Base-by-base conservation (phyloP, 2,888 invertebrate species). In the Pasiphila rectangulata region DNA sequence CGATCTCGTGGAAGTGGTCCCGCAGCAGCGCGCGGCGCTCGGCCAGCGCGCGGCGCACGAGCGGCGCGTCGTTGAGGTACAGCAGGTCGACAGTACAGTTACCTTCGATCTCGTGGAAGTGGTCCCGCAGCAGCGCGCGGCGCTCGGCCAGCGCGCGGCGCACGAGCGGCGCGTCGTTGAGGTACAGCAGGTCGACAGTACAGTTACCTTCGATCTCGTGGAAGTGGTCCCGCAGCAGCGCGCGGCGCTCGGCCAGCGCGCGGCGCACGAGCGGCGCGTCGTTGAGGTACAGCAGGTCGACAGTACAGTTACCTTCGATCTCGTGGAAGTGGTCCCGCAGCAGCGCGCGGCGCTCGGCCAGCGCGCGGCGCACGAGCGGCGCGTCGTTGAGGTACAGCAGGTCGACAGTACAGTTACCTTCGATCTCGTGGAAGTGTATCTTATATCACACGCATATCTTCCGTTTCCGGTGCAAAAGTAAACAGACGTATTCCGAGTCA, bases 251-350 rank as follows among this genome's bases (percentile, higher is more conserved):
- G 0, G 87, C 75, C 52, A 99, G 93, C 3, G 97, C 93, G 53
- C 93, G 87, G 36, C 92, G 90, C 0, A 98, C 96, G 17, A 99
- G 88, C 1, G 98, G 85, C 63, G 92, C 87, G 0, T 96, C 98
- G 87, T 99, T 98, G 6, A 98, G 89, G 75, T 94, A 98, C 12
- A 99, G 89, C 60, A 99, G 85, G 90, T 99, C 99, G 83, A 99
- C 15, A 29, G 23, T 1, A 21, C 5, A 21, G 1, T n/a, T 1
- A 21, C n/a, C n/a, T n/a, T n/a, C 1, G 6, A 21, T 4, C 13
- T 25, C 4, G 12, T n/a, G n/a, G n/a, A n/a, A n/a, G n/a, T n/a
- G n/a, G n/a, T n/a, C n/a, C n/a, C n/a, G n/a, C n/a, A n/a, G n/a
- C n/a, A 27, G 9, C 4, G 12, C 2, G 4, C 3, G 6, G 2